Evolutionary conservation across 2,797 vertebrate species (phyloP), one percentile per base, ranked within the genome.

Genomic region (Otolemur crassicaudatus): DNA sequence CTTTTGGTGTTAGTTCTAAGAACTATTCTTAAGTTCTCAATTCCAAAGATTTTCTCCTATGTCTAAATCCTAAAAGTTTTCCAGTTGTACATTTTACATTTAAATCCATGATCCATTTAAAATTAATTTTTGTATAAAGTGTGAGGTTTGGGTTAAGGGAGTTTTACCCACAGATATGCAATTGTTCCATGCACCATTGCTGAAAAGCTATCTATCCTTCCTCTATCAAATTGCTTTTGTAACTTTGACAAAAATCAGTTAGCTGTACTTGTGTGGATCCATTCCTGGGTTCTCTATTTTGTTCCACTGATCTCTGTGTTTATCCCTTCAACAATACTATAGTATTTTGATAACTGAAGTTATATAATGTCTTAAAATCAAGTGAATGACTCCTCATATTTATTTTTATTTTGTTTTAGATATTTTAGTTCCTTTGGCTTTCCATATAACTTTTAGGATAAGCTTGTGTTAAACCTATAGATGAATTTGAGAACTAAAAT

Each of bases 171-270:
- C 13, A 22, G 70, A 87, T 58, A 22, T 83, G 19, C n/a, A 93
- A 77, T 4, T 80, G 79, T 29, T 96, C 19, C 40, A 94, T 23
- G 40, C 23, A 91, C 65, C 58, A 80, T 10, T 86, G 83, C 16
- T 84, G 9, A 88, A 91, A 95, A 29, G n/a, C 22, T 73, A 73
- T 60, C 58, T 73, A 82, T 27, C 31, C 10, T 83, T 93, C 34
- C 34, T 92, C 31, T 67, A 70, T 17, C 53, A 37, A 80, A 91
- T 10, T 87, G 31, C 46, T 91, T 94, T 80, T 83, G 43, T 40
- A 69, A 23, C 46, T 79, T 79, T 73, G 72, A 91, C n/a, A 95
- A 93, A 81, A 88, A 77, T 63, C 43, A 93, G 73, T 37, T 93
- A 53, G 79, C 31, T 11, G 43, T 37, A 94, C 31, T 37, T 94